Conservation (phyloP, 2,113 vertebrate genomes). For the Spea multiplicata region DNA sequence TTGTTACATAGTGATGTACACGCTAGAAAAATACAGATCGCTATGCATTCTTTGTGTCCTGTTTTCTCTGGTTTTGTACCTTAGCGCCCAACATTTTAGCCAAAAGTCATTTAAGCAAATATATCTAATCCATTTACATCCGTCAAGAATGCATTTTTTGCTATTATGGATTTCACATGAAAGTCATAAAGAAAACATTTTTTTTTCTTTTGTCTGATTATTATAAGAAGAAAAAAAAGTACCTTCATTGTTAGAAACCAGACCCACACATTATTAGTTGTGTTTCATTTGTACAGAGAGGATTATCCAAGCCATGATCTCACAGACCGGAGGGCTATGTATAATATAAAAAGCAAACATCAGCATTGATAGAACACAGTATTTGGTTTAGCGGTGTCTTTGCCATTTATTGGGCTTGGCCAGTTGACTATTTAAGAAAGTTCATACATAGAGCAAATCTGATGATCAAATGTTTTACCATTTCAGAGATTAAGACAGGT, state of each 20-base stretch:
- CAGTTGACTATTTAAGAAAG: conserved; percentile 52
- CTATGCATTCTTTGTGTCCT: conserved; percentile 19
- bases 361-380: conserved; percentile 79
- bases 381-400: conserved; percentile 71
- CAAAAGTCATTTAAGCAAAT: conserved; percentile 53
- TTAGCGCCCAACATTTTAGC: conserved; percentile 53
- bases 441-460: conserved; percentile 55
- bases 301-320: conserved; percentile 72
- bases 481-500: conserved; percentile 58
- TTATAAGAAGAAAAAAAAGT: conserved; percentile 65
- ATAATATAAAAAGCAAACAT: conserved; percentile 74
- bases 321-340: conserved; percentile 64
- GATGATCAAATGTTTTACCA: conserved; percentile 59
- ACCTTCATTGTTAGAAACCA: conserved; percentile 60
- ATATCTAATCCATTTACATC: conserved; percentile 52
- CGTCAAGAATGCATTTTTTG: conserved; percentile 28
- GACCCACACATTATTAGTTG: conserved; percentile 63
- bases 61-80: conserved; percentile 25
- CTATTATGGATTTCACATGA: conserved; percentile 54
- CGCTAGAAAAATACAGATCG: conserved; percentile 22
- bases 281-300: conserved; percentile 68
- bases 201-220: conserved; percentile 52
- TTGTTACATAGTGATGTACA: conserved; percentile 23
- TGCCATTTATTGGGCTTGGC: conserved; percentile 62
- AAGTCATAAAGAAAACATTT: conserved; percentile 51